Base-by-base conservation (phyloP, 2,113 vertebrate genomes). In the Takifugu bimaculatus region DNA sequence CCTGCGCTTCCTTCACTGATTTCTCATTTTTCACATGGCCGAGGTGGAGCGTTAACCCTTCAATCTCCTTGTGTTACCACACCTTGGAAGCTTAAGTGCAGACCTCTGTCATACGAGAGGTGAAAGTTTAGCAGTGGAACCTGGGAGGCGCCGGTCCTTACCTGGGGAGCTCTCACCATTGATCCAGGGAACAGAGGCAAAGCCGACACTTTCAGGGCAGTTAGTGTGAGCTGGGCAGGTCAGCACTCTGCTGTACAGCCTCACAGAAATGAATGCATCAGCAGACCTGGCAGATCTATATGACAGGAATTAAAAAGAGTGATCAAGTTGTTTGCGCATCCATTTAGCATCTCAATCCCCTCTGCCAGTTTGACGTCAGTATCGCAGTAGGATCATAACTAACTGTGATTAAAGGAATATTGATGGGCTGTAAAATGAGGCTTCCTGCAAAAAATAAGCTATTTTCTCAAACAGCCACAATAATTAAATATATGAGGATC, bases 401-500 rank as follows among this genome's bases (percentile, higher is more conserved):
- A 92, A 93, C 87, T 54, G 28, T 65, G 90, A 93, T 93, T 93
- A 92, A 90, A 90, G 90, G 88, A 88, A 91, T 91, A 92, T 94
- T 92, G 88, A 96, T 93, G 89, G 89, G 78, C 84, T 72, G 83
- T 92, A 93, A 93, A 92, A 93, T 87, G 82, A 43, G 0, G 78
- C 90, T 91, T 92, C 91, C 91, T 90, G 87, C 13, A 48, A 47
- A 48, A 48, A 0, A 15, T 14, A 14, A 80, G 78, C 88, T 85
- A 88, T 89, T 91, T 90, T 90, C 91, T 92, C 91, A 92, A 93
- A 93, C 87, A 92, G 88, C 85, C 84, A 88, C 91, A 89, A 94
- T 96, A 93, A 93, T 94, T 93, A 94, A 94, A 91, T 92, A 94
- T 94, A 92, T 92, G 93, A 92, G 91, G 91, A 91, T 90, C 91